A percentile compares a stretch with the other conserved stretches of the same genome.
Evolutionary conservation across 2,888 invertebrate species (phyloP).

Genomic region (Phaonia tiefii): DNA sequence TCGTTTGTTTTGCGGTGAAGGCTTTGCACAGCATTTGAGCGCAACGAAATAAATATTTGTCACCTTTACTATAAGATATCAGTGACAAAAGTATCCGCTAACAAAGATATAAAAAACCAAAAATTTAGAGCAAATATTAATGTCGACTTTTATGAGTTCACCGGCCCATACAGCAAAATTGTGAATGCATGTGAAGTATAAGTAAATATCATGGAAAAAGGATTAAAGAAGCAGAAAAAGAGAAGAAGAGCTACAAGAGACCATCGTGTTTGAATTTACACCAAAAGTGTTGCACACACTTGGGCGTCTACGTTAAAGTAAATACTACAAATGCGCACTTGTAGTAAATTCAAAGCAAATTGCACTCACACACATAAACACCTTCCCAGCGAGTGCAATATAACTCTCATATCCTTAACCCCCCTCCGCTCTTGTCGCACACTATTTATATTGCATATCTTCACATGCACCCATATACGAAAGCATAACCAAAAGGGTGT

Average conservation of each 20-base stretch:
- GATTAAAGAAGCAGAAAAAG: neutral
- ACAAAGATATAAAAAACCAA: conserved; percentile 2
- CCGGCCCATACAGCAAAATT: conserved; percentile 28
- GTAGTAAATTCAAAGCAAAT: conserved; percentile 39
- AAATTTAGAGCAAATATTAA: conserved; percentile 53
- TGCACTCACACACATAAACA: conserved; percentile 50
- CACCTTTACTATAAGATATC: conserved; percentile 62
- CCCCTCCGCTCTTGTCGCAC: conserved; percentile 34
- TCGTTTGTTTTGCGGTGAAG: conserved; percentile 38
- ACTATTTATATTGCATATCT: conserved; percentile 64
- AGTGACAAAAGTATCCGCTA: neutral
- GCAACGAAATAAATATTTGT: conserved; percentile 51
- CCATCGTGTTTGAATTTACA: neutral
- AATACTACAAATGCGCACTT: conserved; percentile 70
- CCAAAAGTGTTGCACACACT: conserved; percentile 73
- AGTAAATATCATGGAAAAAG: neutral
- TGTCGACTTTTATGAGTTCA: neutral
- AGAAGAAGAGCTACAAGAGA: conserved; percentile 47
- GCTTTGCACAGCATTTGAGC: conserved; percentile 56
- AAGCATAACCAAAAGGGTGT: conserved; percentile 53
- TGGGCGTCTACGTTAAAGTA: conserved; percentile 76
- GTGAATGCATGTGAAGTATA: conserved; percentile 55
- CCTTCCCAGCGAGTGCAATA: neutral
- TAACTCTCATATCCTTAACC: neutral
- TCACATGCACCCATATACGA: conserved; percentile 59